A percentile compares a stretch with the other conserved stretches of the same genome.
These are phyloP conservation scores for Mastacembelus armatus DNA, from an alignment of 2,797 vertebrate genomes.

Conservation along the genomic window DNA sequence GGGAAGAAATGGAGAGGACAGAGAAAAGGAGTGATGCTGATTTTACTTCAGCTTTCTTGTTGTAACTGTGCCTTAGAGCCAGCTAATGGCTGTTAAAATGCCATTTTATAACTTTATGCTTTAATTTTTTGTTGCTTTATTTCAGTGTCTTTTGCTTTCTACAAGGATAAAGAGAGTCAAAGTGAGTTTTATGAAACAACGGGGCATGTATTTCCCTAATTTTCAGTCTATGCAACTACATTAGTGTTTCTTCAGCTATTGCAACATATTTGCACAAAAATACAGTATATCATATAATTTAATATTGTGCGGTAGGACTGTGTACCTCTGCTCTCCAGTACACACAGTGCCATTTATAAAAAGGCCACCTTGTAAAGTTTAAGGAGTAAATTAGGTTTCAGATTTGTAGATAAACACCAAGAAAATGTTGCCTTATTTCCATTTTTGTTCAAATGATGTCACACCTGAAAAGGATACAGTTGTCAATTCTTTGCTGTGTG, in stretches of 20 bases:
- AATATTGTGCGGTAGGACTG: conserved; percentile 39
- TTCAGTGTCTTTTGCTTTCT: conserved; percentile 43
- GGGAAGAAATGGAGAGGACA: conserved; percentile 61
- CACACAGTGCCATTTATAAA: conserved; percentile 46
- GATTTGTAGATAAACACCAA: conserved; percentile 17
- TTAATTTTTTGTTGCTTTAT: conserved; percentile 62
- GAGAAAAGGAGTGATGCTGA: conserved; percentile 57
- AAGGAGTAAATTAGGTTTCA: conserved; percentile 30
- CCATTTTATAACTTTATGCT: conserved; percentile 64
- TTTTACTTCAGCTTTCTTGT: conserved; percentile 71
- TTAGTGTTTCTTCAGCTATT: conserved; percentile 56
- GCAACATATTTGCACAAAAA: conserved; percentile 68
- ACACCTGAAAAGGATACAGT: neutral
- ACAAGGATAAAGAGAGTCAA: conserved; percentile 52
- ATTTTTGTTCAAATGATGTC: conserved; percentile 24
- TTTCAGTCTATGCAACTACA: conserved; percentile 75
- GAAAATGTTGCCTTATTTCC: conserved; percentile 15
- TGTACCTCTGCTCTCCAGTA: conserved; percentile 40
- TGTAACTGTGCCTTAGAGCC: conserved; percentile 79
- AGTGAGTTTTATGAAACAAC: conserved; percentile 34
- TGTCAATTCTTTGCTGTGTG: conserved; percentile 1
- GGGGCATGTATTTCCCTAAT: conserved; percentile 63
- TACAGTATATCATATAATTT: conserved; percentile 48
- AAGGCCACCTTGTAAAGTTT: conserved; percentile 16
- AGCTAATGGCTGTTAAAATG: conserved; percentile 59